A percentile compares a stretch with the other conserved stretches of the same genome.
Evolutionary conservation across 2,888 invertebrate species (phyloP).

Genomic region (Hypomecis atomaria): DNA sequence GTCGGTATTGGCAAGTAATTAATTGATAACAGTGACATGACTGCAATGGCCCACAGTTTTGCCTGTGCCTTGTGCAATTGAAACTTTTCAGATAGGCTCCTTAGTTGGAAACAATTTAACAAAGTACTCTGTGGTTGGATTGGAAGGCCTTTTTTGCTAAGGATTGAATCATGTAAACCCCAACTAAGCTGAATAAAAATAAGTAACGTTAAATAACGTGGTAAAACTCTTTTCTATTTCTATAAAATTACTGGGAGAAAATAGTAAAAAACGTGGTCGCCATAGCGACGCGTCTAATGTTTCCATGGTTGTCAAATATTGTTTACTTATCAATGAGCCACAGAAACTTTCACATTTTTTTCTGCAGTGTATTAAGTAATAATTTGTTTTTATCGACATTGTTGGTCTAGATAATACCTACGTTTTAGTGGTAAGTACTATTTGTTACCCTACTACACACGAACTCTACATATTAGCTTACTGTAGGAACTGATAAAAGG

Average conservation of each 20-base stretch:
- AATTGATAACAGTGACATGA: background rate
- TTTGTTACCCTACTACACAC: no score
- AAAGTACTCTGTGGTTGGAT: no score
- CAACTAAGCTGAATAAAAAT: no score
- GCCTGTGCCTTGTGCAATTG: background rate
- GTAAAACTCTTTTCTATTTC: background rate
- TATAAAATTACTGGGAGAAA: background rate
- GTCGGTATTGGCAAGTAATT: background rate
- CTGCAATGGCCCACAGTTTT: background rate
- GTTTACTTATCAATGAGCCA: background rate
- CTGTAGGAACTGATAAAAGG: no score
- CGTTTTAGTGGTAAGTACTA: no score
- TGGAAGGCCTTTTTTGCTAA: background rate
- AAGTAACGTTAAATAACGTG: background rate
- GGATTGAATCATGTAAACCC: background rate
- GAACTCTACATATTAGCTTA: no score
- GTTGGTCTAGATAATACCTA: no score
- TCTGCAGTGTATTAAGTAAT: no score
- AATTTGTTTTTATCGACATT: no score
- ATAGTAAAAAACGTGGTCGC: background rate
- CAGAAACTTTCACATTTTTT: no score
- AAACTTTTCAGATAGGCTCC: no score
- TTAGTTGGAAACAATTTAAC: no score
- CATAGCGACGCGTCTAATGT: conserved; percentile 5
- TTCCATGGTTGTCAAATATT: background rate